Evolutionary conservation across 2,888 invertebrate genomes (phyloP).

Genomic region (Acrobasis suavella): DNA sequence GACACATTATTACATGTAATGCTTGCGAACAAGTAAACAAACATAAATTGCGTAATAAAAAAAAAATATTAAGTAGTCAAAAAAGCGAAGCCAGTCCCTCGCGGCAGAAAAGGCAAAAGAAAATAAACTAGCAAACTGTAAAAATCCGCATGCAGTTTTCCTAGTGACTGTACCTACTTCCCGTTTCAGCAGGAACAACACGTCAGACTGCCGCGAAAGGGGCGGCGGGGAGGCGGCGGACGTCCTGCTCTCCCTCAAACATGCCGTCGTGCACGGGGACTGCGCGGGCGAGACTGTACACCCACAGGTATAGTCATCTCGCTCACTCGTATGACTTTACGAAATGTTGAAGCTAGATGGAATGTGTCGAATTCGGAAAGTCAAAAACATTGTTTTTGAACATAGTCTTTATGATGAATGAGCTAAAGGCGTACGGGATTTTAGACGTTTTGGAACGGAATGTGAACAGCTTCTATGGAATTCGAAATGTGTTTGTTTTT

Average conservation of each 20-base stretch:
- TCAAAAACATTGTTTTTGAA: background rate
- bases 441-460: background rate
- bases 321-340: slow-evolving; percentile 36
- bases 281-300: slow-evolving; percentile 76
- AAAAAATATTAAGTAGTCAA: no score
- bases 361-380: background rate
- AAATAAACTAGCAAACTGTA: no score
- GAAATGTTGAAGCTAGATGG: slow-evolving; percentile 33
- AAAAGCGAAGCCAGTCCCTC: no score
- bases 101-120: no score
- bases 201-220: slow-evolving; percentile 81
- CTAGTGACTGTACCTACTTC: slow-evolving; percentile 17
- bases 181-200: slow-evolving; percentile 62
- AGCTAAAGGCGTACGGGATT: background rate
- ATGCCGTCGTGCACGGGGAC: slow-evolving; percentile 92
- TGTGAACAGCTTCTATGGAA: background rate
- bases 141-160: slow-evolving; percentile 6
- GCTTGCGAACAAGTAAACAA: no score
- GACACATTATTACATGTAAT: no score
- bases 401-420: background rate
- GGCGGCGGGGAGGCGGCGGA: slow-evolving; percentile 90
- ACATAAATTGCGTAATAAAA: no score
- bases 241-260: slow-evolving; percentile 92
- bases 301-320: slow-evolving; percentile 72
- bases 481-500: background rate